A percentile compares a stretch with the other conserved stretches of the same genome.
Conservation (phyloP, 2,888 invertebrate genomes). For the Anagyrus pseudococci region DNA sequence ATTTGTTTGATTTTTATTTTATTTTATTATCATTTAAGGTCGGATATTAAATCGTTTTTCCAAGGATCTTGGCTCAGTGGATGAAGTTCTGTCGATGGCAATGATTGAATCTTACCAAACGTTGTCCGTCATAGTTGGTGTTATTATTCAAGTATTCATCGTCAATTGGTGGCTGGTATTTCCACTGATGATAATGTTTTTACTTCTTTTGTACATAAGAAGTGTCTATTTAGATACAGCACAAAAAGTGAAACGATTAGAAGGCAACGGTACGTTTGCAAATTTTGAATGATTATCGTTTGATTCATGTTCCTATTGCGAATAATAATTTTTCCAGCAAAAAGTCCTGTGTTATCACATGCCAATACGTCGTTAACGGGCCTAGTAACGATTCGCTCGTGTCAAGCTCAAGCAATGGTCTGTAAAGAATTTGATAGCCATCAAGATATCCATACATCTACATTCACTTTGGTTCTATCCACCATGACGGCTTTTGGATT, state of each 20-base stretch:
- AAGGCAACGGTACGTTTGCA: constrained; percentile 62
- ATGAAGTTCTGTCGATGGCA: constrained; percentile 74
- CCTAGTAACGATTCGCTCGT: constrained; percentile 85
- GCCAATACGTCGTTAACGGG: constrained; percentile 86
- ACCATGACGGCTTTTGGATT: constrained; percentile 71
- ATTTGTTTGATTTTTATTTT: too few relatives aligned
- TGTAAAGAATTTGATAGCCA: constrained; percentile 77
- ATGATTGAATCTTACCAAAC: constrained; percentile 72
- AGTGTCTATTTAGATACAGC: constrained; percentile 74
- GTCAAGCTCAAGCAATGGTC: constrained; percentile 75
- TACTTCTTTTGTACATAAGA: constrained; percentile 71
- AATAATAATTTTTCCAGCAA: constrained; percentile 43
- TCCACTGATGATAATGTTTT: constrained; percentile 69
- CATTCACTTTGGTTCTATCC: constrained; percentile 69
- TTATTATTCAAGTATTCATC: constrained; percentile 75
- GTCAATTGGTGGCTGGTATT: constrained; percentile 72
- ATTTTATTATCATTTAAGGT: constrained; percentile 62
- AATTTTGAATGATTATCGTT: neutral
- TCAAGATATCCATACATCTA: constrained; percentile 73
- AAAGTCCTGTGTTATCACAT: constrained; percentile 92
- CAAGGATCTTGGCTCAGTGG: constrained; percentile 82
- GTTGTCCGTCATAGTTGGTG: constrained; percentile 74
- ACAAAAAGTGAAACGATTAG: constrained; percentile 74
- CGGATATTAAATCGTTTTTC: constrained; percentile 84
- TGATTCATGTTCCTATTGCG: neutral